Evolutionary conservation across 2,113 vertebrate species (phyloP), one percentile per base, ranked within the genome.

Genomic region (Sorex fumeus): DNA sequence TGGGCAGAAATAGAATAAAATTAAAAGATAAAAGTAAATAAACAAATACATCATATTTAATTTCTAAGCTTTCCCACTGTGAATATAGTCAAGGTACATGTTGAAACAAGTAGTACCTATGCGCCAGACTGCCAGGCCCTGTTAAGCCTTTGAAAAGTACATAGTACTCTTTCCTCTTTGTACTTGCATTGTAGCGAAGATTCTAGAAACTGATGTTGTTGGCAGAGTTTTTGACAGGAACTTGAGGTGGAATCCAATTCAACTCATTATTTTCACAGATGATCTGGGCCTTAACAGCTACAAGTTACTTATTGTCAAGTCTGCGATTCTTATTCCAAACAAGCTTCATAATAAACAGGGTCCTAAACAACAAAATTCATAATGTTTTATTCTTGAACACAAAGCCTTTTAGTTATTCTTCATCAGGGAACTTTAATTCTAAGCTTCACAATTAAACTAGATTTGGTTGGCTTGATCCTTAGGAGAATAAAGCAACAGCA

Each of bases 241-340:
- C 47, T 76, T 36, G 83, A 94, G 66, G 67, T 40, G 90, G 32
- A 94, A 94, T 23, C 50, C 36, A 90, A 30, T 88, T 70, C 74
- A 95, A 72, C 34, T 91, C 53, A 91, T 40, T 85, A 84, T 93
- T 91, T 92, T 87, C 75, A 93, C 93, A 96, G 90, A 93, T 96
- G 91, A 78, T 36, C 57, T 74, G 34, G 60, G 9, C 93, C 32
- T 30, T 88, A 82, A 95, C 88, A 95, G 91, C 90, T 95, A 92
- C 74, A 95, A 72, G 82, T 82, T 91, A 85, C 40, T 91, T 95
- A 96, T 83, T 93, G 13, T 91, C 19, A 77, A 91, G 23, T 78
- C 87, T 85, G 12, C n/a, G 78, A 15, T 12, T 91, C 43, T 95
- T 75, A 88, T 50, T 95, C 86, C 67, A 93, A 95, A 85, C 2